Evolutionary conservation across 2,113 vertebrate genomes (phyloP).

Genomic region (Chionodraco myersi): DNA sequence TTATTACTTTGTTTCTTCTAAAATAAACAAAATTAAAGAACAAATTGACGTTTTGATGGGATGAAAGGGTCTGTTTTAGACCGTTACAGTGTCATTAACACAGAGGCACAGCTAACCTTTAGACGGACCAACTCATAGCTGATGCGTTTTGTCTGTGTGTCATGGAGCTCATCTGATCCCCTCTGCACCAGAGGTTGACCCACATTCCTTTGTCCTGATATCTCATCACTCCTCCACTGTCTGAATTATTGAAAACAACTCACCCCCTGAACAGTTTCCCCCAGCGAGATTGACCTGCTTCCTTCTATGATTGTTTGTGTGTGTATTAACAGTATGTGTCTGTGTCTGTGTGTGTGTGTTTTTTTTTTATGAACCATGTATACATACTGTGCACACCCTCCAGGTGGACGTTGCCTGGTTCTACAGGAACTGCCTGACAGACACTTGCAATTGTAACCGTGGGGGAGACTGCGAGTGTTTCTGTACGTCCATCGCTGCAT

Average conservation of each 20-base stretch:
- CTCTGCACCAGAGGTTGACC: slow-evolving; percentile 61
- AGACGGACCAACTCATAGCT: slow-evolving; percentile 31
- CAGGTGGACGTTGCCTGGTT: slow-evolving; percentile 99
- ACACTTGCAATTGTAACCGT: slow-evolving; percentile 97
- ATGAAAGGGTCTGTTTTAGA: not conserved
- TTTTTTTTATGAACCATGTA: slow-evolving; percentile 19
- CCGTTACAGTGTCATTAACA: slow-evolving; percentile 7
- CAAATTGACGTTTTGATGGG: not conserved
- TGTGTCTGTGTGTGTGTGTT: not conserved
- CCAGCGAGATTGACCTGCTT: slow-evolving; percentile 56
- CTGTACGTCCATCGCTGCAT: slow-evolving; percentile 95
- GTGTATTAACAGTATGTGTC: slow-evolving; percentile 4
- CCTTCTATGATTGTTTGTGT: slow-evolving; percentile 21
- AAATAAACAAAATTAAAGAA: too few species aligned
- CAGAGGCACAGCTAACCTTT: slow-evolving; percentile 11
- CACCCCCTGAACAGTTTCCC: slow-evolving; percentile 60
- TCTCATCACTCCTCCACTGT: slow-evolving; percentile 58
- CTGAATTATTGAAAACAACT: slow-evolving; percentile 77
- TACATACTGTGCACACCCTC: slow-evolving; percentile 10
- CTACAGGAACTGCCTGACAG: slow-evolving; percentile 96
- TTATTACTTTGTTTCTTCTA: too few species aligned
- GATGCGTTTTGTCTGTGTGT: slow-evolving; percentile 54
- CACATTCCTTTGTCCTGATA: slow-evolving; percentile 70
- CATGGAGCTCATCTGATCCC: slow-evolving; percentile 61
- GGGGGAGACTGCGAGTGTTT: slow-evolving; percentile 97